phyloP scores from a whole-genome alignment of 2,113 vertebrate genomes.

The Psephotus haematonotus region DNA sequence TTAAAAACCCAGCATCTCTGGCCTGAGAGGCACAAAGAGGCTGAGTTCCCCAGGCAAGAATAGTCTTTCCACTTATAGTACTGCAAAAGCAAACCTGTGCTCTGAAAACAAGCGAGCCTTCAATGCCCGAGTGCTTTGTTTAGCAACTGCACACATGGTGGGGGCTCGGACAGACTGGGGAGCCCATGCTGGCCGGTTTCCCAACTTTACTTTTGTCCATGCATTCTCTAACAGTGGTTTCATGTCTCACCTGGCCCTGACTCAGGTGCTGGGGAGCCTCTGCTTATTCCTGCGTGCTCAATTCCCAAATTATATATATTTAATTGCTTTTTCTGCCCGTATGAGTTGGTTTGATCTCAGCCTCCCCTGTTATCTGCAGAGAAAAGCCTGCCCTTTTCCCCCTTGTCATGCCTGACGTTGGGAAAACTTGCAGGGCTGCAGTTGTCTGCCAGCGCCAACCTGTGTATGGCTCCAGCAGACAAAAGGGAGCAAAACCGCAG shows the following conservation, averaged over 20 bases:
- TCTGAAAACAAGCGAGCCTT: conserved; percentile 36
- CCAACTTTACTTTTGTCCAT: conserved; percentile 46
- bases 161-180: background rate
- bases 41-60: background rate
- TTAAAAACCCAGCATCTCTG: background rate
- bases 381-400: conserved; percentile 55
- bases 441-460: conserved; percentile 41
- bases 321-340: conserved; percentile 51
- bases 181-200: background rate
- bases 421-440: conserved; percentile 18
- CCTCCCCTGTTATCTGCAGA: conserved; percentile 7
- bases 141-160: background rate
- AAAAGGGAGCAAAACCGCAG: conserved; percentile 60
- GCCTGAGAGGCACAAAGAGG: background rate
- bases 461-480: conserved; percentile 3
- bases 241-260: conserved; percentile 24
- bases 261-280: conserved; percentile 27
- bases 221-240: conserved; percentile 21
- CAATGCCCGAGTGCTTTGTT: conserved; percentile 27
- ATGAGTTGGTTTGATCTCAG: conserved; percentile 46
- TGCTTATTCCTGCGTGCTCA: conserved; percentile 32
- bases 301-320: conserved; percentile 56
- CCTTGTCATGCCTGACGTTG: conserved; percentile 21
- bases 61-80: background rate
- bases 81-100: background rate